Base-by-base conservation (phyloP, 92 coral and sea anemone genomes). In the Actinernus sp. region DNA sequence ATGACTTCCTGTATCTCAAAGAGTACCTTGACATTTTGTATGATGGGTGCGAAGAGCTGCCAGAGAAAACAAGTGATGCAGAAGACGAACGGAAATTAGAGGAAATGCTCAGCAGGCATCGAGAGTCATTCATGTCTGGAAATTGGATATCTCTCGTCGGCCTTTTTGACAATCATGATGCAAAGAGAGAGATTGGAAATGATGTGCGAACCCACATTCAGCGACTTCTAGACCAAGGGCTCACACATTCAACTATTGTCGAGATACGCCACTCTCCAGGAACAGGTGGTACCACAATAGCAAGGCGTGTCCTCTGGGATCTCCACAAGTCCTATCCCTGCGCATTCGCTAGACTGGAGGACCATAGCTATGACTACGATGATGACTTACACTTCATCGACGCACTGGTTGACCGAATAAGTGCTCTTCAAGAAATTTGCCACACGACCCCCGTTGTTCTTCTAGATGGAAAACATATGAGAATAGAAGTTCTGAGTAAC, bases 271-370 rank as follows among this genome's bases (percentile, higher is more conserved):
- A 92, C 56, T 68, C 86, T 0, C 97, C 97, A 2, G 97, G 97
- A 2, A 78, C 97, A 8, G 97, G 97, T 65, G 97, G 97, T 2
- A 76, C 91, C 12, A 92, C 97, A 1, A 87, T 92, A 45, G 91
- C 94, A 30, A 73, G 94, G 18, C 88, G 97, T 2, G 97, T 92
- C 20, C 58, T 92, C 62, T 92, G 97, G 97, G 90, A 92, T 19
- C 79, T 92, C 19, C 97, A 92, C 61, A 65, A 79, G 31, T 57
- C 68, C 2, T 92, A 83, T 38, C 97, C 97, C 1, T 92, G 97
- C 65, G 97, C 97, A 4, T 61, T 83, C 58, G 78, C 53, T 23
- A 81, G 69, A 16, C 51, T 92, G 30, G 56, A 63, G 20, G 58
- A 70, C 0, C 81, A 83, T 37, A 57, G 59, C 20, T 56, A 77